Conservation (phyloP, 2,797 vertebrate species). For the Falco peregrinus region DNA sequence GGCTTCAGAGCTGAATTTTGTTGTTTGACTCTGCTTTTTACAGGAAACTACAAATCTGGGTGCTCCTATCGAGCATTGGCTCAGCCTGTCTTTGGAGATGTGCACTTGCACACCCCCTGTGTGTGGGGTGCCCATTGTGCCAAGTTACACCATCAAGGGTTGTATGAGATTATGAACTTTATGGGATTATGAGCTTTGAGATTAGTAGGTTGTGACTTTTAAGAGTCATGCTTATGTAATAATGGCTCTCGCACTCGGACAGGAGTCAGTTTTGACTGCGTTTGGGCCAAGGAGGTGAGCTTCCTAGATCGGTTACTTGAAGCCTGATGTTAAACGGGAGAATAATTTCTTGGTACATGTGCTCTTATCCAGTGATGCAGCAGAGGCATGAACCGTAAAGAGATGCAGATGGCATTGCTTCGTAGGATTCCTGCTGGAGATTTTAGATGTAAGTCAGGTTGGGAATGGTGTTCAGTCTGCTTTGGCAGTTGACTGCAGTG, state of each 20-base stretch:
- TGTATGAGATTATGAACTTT: accelerated
- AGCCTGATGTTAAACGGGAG: neutral
- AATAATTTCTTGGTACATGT: neutral
- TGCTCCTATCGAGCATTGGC: accelerated
- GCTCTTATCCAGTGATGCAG: neutral
- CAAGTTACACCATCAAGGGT: no score
- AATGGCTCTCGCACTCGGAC: accelerated
- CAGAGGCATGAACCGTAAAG: neutral
- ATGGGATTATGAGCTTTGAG: neutral
- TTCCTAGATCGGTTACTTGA: neutral
- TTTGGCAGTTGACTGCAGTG: neutral
- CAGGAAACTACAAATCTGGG: neutral
- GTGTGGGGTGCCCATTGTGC: accelerated
- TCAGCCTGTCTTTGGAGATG: accelerated
- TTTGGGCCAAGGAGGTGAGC: neutral
- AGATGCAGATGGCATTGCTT: neutral
- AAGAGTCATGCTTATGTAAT: neutral
- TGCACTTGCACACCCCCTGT: accelerated
- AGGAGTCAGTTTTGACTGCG: neutral
- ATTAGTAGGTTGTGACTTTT: neutral
- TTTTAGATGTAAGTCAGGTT: neutral
- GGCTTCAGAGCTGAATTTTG: neutral
- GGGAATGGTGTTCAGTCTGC: neutral
- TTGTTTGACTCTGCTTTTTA: neutral
- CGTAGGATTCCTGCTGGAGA: neutral